phyloP scores from a whole-genome alignment of 2,888 invertebrate species.

The Caenorhabditis becei region DNA sequence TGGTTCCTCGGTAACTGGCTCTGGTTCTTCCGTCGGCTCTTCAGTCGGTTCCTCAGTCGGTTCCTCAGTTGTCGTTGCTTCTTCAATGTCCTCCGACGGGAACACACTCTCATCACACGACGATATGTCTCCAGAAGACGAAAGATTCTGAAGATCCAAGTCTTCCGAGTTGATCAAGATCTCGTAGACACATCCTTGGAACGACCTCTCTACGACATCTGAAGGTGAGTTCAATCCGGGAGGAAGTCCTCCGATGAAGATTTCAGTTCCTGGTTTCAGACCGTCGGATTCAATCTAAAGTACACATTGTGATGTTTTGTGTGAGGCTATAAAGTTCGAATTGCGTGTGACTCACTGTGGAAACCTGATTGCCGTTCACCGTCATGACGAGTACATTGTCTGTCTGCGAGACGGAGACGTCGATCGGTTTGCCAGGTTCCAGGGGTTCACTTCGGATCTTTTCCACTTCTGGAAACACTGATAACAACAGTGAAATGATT shows the following conservation, averaged over 20 bases:
- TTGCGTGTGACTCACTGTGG: conserved; percentile 33
- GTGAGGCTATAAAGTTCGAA: neutral
- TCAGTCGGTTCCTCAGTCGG: conserved; percentile 24
- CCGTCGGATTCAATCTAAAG: conserved; percentile 37
- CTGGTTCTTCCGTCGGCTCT: conserved; percentile 20
- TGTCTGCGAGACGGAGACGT: conserved; percentile 45
- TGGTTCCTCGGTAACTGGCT: neutral
- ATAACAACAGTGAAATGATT: no score
- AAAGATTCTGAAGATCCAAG: conserved; percentile 46
- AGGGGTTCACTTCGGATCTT: conserved; percentile 41
- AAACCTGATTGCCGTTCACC: conserved; percentile 55
- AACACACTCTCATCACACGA: conserved; percentile 45
- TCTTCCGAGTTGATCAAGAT: conserved; percentile 49
- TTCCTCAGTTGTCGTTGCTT: conserved; percentile 10
- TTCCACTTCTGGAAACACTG: conserved; percentile 29
- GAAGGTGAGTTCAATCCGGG: conserved; percentile 70
- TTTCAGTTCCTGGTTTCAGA: conserved; percentile 64
- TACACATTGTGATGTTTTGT: neutral
- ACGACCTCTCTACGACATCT: conserved; percentile 66
- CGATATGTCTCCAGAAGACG: conserved; percentile 55
- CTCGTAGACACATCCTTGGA: conserved; percentile 68
- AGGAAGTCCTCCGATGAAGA: conserved; percentile 77
- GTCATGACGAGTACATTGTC: conserved; percentile 46
- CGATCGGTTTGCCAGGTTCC: conserved; percentile 43
- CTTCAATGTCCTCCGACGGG: conserved; percentile 26